These are phyloP conservation scores for Drosophila rellima DNA, from an alignment of 2,888 invertebrate species.

Conservation along the genomic window DNA sequence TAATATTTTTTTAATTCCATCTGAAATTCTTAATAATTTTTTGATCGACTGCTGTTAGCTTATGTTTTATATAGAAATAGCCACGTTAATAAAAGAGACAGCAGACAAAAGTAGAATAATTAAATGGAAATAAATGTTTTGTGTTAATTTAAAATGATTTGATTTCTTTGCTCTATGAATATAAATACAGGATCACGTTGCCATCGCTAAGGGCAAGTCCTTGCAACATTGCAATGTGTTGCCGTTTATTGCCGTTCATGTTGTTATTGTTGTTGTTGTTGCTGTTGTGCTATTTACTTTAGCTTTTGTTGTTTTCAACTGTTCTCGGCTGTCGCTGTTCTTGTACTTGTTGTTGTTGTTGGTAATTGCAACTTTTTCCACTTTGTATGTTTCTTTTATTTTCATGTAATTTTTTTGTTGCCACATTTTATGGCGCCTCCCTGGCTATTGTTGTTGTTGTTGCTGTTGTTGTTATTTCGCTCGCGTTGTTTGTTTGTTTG, in stretches of 20 bases:
- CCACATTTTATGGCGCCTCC: constrained; percentile 54
- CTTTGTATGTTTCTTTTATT: constrained; percentile 24
- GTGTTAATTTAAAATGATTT: not conserved
- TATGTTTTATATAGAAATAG: too few relatives aligned
- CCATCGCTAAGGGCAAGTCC: constrained; percentile 54
- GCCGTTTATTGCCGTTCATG: constrained; percentile 51
- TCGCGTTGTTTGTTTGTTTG: constrained; percentile 40
- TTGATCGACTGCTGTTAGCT: too few relatives aligned
- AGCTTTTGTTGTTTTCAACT: constrained; percentile 41
- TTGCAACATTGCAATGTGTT: constrained; percentile 61
- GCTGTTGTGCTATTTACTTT: constrained; percentile 60
- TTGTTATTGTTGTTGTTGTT: constrained; percentile 15
- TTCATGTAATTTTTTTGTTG: constrained; percentile 64
- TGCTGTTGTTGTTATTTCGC: constrained; percentile 9
- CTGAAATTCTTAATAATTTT: too few relatives aligned
- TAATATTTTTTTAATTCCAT: too few relatives aligned
- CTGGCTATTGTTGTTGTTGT: constrained; percentile 30
- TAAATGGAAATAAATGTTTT: too few relatives aligned
- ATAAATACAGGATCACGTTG: constrained; percentile 24
- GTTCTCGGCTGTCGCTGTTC: constrained; percentile 20
- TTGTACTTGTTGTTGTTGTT: constrained; percentile 47
- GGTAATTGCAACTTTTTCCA: constrained; percentile 70
- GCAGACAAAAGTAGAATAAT: too few relatives aligned
- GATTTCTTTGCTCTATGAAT: not conserved
- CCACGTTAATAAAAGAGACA: too few relatives aligned